A percentile compares a stretch with the other conserved stretches of the same genome.
Evolutionary conservation across 2,113 vertebrate species (phyloP).

Genomic region (Ellobius talpinus): DNA sequence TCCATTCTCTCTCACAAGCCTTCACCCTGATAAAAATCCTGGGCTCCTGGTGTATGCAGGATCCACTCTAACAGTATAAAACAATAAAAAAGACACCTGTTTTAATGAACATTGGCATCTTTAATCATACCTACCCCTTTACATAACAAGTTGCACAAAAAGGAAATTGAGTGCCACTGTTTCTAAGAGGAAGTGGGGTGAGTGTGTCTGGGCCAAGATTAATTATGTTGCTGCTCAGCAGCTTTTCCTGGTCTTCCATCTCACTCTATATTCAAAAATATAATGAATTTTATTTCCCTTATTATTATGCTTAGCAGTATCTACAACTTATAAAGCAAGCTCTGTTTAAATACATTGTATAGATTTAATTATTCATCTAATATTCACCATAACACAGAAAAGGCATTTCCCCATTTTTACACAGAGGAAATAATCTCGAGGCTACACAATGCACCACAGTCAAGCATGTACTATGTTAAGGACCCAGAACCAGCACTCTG

Average conservation of each 20-base stretch:
- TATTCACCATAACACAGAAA: neutral
- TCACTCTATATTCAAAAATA: neutral
- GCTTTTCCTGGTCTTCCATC: neutral
- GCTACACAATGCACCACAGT: neutral
- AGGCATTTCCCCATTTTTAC: neutral
- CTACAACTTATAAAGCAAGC: neutral
- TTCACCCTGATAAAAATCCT: conserved; percentile 14
- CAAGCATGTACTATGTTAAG: neutral
- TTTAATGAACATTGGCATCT: conserved; percentile 17
- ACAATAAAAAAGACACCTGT: neutral
- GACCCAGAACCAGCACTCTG: neutral
- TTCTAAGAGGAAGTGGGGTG: conserved; percentile 21
- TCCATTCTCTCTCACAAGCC: neutral
- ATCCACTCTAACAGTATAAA: neutral
- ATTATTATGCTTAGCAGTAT: neutral
- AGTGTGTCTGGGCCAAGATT: neutral
- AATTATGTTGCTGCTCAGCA: neutral
- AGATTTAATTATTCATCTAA: conserved; percentile 7
- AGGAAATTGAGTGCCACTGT: neutral
- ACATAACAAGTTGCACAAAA: conserved; percentile 17
- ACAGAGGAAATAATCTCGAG: neutral
- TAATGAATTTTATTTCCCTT: neutral
- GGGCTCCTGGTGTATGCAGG: neutral
- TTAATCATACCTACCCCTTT: neutral
- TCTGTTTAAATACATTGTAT: neutral